phyloP scores from a whole-genome alignment of 2,113 vertebrate genomes.

The Eidolon helvum region DNA sequence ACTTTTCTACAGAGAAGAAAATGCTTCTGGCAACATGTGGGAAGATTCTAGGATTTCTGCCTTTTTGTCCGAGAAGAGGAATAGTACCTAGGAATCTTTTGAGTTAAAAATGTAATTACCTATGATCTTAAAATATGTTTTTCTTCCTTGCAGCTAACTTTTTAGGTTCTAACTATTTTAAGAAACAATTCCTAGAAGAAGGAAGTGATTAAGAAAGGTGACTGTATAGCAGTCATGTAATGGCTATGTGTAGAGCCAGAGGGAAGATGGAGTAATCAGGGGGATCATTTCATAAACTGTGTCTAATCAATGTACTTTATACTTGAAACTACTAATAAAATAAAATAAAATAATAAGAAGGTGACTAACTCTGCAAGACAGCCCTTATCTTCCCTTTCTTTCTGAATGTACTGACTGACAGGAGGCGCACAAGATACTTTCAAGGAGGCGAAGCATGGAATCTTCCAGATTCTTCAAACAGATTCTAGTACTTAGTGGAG shows the following conservation, averaged over 20 bases:
- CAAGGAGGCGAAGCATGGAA: too few relatives aligned
- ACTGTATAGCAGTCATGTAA: too few relatives aligned
- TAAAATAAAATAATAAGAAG: too few relatives aligned
- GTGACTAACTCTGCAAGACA: background rate
- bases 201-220: background rate
- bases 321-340: too few relatives aligned
- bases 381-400: too few relatives aligned
- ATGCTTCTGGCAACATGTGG: background rate
- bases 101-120: background rate
- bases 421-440: accelerated
- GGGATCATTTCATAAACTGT: too few relatives aligned
- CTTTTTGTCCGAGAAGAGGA: background rate
- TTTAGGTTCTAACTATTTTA: background rate
- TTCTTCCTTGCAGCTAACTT: background rate
- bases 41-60: background rate
- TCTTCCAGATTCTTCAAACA: background rate
- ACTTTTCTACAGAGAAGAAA: background rate
- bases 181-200: background rate
- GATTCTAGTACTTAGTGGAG: background rate
- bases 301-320: too few relatives aligned
- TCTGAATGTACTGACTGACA: accelerated
- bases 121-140: background rate
- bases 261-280: too few relatives aligned
- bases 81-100: background rate
- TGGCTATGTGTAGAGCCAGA: too few relatives aligned